Evolutionary conservation across 2,888 invertebrate genomes (phyloP).

Genomic region (Standfussiana lucernea): DNA sequence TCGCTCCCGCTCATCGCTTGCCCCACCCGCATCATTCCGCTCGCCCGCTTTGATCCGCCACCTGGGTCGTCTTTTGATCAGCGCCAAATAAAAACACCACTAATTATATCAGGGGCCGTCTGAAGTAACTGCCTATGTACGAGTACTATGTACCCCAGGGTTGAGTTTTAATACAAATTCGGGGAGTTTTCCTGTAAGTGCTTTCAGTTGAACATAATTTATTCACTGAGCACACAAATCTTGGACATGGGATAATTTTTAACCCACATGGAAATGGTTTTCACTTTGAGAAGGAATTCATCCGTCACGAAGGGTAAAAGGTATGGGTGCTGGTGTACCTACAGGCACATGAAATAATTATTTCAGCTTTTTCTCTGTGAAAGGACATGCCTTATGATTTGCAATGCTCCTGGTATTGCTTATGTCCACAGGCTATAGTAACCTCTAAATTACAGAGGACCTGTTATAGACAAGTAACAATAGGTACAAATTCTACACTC

Average conservation of each 20-base stretch:
- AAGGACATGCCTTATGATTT: background rate
- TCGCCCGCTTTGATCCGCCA: slow-evolving; percentile 66
- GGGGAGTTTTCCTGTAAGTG: slow-evolving; percentile 24
- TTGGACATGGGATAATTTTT: background rate
- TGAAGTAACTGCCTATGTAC: background rate
- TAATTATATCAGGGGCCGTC: slow-evolving; percentile 57
- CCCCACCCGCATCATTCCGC: slow-evolving; percentile 7
- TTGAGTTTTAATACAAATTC: slow-evolving; percentile 25
- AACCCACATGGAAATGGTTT: background rate
- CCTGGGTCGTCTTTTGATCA: slow-evolving; percentile 67
- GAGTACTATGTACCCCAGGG: background rate
- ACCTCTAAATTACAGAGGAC: background rate
- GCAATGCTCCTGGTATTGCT: background rate
- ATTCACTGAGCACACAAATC: background rate
- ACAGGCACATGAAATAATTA: background rate
- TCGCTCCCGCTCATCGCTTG: slow-evolving; percentile 5
- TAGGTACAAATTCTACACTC: background rate
- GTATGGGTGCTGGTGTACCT: background rate
- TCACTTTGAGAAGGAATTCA: background rate
- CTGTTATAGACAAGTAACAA: background rate
- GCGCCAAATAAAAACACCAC: slow-evolving; percentile 64
- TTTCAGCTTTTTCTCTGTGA: background rate
- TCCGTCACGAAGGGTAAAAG: background rate
- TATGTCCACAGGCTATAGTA: background rate
- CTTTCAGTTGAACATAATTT: slow-evolving; percentile 35